These are phyloP conservation scores for Meles meles DNA, from an alignment of 2,113 vertebrate species.

Conservation along the genomic window DNA sequence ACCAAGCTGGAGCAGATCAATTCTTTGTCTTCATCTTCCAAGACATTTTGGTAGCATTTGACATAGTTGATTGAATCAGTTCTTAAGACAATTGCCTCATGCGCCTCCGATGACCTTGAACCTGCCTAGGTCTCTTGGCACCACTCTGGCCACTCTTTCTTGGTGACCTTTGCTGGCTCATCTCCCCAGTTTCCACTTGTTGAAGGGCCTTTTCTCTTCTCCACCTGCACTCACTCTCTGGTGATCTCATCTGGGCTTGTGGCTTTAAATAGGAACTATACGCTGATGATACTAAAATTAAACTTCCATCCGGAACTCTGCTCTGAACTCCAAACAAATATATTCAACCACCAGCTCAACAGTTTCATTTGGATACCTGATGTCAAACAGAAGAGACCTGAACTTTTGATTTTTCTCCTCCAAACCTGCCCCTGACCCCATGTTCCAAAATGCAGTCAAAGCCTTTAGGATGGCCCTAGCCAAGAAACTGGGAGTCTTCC, in stretches of 20 bases:
- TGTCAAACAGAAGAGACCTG: not conserved
- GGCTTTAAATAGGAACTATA: not conserved
- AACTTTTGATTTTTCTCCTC: not conserved
- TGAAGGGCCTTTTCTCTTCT: not conserved
- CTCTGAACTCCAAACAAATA: not conserved
- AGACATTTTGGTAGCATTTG: not conserved
- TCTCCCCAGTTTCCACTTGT: not conserved
- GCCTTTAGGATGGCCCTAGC: not conserved
- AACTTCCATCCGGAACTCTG: not conserved
- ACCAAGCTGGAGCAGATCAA: not conserved
- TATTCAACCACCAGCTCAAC: not conserved
- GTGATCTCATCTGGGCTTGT: not conserved
- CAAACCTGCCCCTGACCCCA: not conserved
- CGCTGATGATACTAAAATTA: conserved; percentile 7
- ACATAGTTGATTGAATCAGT: not conserved
- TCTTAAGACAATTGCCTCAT: not conserved
- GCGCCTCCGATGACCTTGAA: not conserved
- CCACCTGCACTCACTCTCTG: not conserved
- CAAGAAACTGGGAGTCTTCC: not conserved
- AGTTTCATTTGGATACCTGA: not conserved
- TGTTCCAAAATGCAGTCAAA: not conserved
- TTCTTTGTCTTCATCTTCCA: not conserved
- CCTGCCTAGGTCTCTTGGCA: not conserved
- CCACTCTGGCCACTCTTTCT: not conserved
- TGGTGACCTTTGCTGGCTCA: not conserved